Conservation (phyloP, 2,797 vertebrate species). For the Australoheros facetus region DNA sequence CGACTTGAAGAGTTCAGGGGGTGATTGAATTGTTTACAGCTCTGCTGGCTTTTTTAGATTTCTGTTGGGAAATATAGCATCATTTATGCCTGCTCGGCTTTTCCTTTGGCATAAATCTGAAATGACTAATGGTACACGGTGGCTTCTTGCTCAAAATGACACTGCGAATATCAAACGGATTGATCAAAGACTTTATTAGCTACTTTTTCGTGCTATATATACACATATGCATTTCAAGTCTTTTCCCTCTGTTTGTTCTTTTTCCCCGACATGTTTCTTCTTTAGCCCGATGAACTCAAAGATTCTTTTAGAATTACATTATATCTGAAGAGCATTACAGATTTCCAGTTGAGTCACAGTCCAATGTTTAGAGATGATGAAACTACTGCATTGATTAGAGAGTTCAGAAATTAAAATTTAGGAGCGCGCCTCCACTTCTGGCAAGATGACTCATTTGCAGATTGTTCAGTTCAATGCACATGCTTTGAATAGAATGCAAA, state of each 20-base stretch:
- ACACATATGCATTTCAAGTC: constrained; percentile 40
- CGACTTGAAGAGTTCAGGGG: constrained; percentile 64
- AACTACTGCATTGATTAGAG: constrained; percentile 40
- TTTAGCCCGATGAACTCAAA: constrained; percentile 12
- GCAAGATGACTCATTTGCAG: constrained; percentile 31
- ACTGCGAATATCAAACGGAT: constrained; percentile 67
- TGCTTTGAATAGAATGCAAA: constrained; percentile 18
- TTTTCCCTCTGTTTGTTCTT: constrained; percentile 5
- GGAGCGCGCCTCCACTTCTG: neutral
- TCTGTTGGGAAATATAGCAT: constrained; percentile 63
- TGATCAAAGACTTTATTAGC: constrained; percentile 71
- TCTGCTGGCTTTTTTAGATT: constrained; percentile 59
- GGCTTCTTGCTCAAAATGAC: constrained; percentile 54
- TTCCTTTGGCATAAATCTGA: constrained; percentile 67
- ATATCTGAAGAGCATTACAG: constrained; percentile 35
- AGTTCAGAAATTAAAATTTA: constrained; percentile 24
- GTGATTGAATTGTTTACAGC: constrained; percentile 77
- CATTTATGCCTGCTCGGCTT: constrained; percentile 63
- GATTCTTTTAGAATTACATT: constrained; percentile 33
- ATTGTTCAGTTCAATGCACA: neutral
- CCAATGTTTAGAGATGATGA: constrained; percentile 40
- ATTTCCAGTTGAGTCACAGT: constrained; percentile 30
- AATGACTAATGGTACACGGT: constrained; percentile 59
- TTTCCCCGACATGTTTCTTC: constrained; percentile 47
- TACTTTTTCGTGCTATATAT: constrained; percentile 2